These are phyloP conservation scores for Chondrosia reniformis DNA, from an alignment of 37 sponge, comb jelly and placozoan genomes.

Conservation along the genomic window DNA sequence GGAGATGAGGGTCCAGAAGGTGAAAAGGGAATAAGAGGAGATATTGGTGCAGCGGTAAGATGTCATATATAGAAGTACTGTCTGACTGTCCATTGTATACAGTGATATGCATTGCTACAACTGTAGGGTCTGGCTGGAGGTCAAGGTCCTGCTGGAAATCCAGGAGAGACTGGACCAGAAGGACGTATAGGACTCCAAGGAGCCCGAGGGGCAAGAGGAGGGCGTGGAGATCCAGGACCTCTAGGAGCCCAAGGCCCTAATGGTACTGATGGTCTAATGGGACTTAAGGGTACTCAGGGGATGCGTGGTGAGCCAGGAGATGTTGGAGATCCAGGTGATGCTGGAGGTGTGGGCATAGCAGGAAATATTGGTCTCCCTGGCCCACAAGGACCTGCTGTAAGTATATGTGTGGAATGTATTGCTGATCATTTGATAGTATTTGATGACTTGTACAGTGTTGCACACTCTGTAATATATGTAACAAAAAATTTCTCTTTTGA, in stretches of 20 bases:
- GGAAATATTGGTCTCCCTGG: no score
- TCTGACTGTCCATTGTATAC: not conserved
- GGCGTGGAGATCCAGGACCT: not conserved
- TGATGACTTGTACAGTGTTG: not conserved
- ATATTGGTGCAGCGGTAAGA: not conserved
- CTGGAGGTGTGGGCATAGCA: no score
- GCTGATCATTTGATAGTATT: not conserved
- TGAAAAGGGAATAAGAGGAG: not conserved
- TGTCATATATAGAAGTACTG: not conserved
- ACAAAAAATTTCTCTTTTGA: not conserved
- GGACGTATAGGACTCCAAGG: not conserved
- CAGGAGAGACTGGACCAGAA: not conserved
- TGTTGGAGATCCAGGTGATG: no score
- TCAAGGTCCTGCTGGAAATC: not conserved
- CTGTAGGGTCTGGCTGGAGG: not conserved
- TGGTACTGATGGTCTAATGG: not conserved
- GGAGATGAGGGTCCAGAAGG: not conserved
- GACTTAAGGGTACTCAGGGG: not conserved
- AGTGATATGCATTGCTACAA: not conserved
- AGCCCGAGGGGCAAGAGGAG: not conserved
- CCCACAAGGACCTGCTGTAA: no score
- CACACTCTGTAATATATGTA: not conserved
- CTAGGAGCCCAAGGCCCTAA: not conserved
- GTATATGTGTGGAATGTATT: not conserved
- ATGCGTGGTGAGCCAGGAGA: no score